Evolutionary conservation across 2,888 invertebrate genomes (phyloP), one percentile per base, ranked within the genome.

Genomic region (Toxonevra muliebris): DNA sequence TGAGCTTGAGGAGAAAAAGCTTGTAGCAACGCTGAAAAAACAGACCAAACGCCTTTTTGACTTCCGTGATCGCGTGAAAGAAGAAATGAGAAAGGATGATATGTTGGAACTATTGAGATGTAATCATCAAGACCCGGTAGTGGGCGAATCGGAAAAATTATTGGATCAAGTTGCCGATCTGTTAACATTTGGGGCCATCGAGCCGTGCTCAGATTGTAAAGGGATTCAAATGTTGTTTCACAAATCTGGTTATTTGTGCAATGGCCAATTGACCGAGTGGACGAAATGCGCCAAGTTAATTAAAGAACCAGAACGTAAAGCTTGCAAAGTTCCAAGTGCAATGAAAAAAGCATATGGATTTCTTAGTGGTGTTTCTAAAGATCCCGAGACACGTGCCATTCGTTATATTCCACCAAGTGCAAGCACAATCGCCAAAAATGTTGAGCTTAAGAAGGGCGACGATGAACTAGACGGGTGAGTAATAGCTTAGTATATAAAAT

Each of bases 131-230:
- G 86, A 88, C 52, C 81, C 93, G 63, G 90, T 92, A 0, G 65
- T 81, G 65, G 93, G 94, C 0, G 86, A 87, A 67, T 90, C 92
- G 65, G 88, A 87, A 80, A 81, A 78, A 58, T 68, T 83, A 0
- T 75, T 93, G 66, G 94, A 96, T 82, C 88, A 88, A 61, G 82
- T 96, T 7, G 88, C 93, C 11, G 98, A 99, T 84, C 87, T 90
- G 43, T 91, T 98, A 89, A 89, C 91, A 0, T 99, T 98, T 86
- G 99, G 98, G 42, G 89, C 91, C 2, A 86, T 96, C 3, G 84
- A 88, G 69, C 89, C 89, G 0, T 99, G 98, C 77, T 83, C 89
- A 0, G 91, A 92, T 75, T 99, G 98, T 80, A 88, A 89, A 61
- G 83, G 87, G 1, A 94, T 94, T 0, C 92, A 95, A 78, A 87